A percentile compares a stretch with the other conserved stretches of the same genome.
Conservation (phyloP, 2,797 vertebrate species). For the Sebastes steindachneri region DNA sequence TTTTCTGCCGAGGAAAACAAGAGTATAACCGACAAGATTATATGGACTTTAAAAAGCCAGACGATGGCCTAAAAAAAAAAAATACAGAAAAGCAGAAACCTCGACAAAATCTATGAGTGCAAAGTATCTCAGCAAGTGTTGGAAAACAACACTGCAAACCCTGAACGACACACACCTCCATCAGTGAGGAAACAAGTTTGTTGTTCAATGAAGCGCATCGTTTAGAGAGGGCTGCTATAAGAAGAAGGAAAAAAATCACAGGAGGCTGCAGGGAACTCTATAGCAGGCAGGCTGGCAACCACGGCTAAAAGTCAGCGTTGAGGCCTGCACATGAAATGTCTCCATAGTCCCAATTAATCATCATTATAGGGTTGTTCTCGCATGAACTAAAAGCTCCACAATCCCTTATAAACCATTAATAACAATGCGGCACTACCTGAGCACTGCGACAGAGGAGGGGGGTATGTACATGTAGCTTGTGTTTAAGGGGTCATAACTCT, state of each 20-base stretch:
- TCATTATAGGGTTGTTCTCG: neutral
- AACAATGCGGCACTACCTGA: neutral
- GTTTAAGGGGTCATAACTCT: neutral
- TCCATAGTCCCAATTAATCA: neutral
- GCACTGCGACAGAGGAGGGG: neutral
- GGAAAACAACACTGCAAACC: neutral
- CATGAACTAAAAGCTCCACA: neutral
- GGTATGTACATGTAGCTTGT: neutral
- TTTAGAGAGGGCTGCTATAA: neutral
- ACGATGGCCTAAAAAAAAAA: neutral
- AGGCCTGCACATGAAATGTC: neutral
- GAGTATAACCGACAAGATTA: no score
- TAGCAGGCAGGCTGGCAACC: neutral
- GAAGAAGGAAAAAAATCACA: neutral
- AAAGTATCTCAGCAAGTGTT: neutral
- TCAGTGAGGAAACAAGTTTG: slow-evolving; percentile 24
- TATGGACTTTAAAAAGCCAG: neutral
- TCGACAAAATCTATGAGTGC: neutral
- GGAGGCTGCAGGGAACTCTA: neutral
- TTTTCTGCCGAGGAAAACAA: neutral
- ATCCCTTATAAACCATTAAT: neutral
- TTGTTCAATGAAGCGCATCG: neutral
- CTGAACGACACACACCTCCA: slow-evolving; percentile 1
- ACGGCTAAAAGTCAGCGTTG: neutral
- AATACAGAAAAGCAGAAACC: neutral